Base-by-base conservation (phyloP, 2,797 vertebrate species). In the Clarias fuscus region DNA sequence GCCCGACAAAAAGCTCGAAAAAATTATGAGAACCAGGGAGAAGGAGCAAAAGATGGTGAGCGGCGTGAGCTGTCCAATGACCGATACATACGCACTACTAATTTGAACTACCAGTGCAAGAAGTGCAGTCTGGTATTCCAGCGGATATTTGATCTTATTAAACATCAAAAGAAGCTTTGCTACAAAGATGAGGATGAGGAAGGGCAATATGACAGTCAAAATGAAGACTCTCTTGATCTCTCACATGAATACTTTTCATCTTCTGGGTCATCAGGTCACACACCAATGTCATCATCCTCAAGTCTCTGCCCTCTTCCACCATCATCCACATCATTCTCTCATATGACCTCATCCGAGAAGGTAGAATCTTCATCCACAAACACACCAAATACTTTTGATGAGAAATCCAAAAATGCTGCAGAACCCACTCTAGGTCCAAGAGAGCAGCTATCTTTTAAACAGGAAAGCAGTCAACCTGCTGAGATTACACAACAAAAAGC, bases 101-200 rank as follows among this genome's bases (percentile, higher is more conserved):
- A 99, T 92, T 92, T 99, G 90, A 99, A 99, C 93, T 99, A 99
- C 93, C 98, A 99, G 91, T 99, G 98, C 94, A 99, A 99, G 93
- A 99, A 99, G 92, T 99, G 98, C 90, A 99, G 96, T 91, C 95
- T 99, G 70, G 97, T 99, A 91, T 99, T 99, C 93, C 98, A 99
- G 92, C 96, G 98, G 86, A 99, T 99, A 93, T 99, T 99, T 92
- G 98, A 99, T 93, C 95, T 99, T 87, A 99, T 99, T 93, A 99
- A 99, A 93, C 98, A 99, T 93, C 98, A 99, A 96, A 99, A 99
- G 93, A 99, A 99, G 94, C 95, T 99, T 91, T 99, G 98, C 93
- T 99, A 99, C 93, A 99, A 99, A 95, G 98, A 99, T 89, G 98
- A 99, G 93, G 98, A 99, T 87, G 98, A 99, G 85, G 98, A 99